Base-by-base conservation (phyloP, 2,797 vertebrate genomes). In the Epinephelus awoara region DNA sequence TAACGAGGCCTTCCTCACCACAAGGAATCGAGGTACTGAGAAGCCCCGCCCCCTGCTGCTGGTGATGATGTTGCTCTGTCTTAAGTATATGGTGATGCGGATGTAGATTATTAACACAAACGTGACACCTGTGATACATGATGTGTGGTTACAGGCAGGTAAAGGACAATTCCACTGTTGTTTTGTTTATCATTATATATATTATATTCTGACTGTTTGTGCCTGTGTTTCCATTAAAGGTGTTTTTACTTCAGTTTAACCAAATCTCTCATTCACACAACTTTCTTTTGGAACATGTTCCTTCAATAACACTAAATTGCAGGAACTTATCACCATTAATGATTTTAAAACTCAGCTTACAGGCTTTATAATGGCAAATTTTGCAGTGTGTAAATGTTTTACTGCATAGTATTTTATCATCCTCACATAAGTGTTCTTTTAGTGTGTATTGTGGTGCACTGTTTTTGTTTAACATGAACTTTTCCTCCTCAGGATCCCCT, bases 21-120 rank as follows among this genome's bases (percentile, higher is more conserved):
- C 17, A 2, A 12, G 8, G 14, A 50, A 1, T 7, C 7, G 7
- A 6, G 11, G 38, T 1, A 18, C 51, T 17, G 46, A 44, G 10
- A 21, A 15, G 34, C 56, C 47, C 0, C 4, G 1, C 3, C 34
- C 29, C 1, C 18, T 73, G 4, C 52, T 77, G 51, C 6, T 69
- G 46, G 5, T 50, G 13, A 3, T 29, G 7, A 34, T 42, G 1
- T 19, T 67, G 8, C n/a, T 86, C n/a, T 55, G 57, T 49, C 50
- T 84, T 51, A 81, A 23, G 51, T 49, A 4, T 3, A 4, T 51
- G 0, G 0, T 70, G 34, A 75, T 67, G 59, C 47, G 3, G 69
- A 71, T 46, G 14, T 21, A 23, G 49, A 18, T 19, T 3, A 44
- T 17, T 2, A 15, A 0, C 15, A 46, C 52, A 27, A 44, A 75